Conservation (phyloP, 2,888 invertebrate genomes). For the Rapana venosa region DNA sequence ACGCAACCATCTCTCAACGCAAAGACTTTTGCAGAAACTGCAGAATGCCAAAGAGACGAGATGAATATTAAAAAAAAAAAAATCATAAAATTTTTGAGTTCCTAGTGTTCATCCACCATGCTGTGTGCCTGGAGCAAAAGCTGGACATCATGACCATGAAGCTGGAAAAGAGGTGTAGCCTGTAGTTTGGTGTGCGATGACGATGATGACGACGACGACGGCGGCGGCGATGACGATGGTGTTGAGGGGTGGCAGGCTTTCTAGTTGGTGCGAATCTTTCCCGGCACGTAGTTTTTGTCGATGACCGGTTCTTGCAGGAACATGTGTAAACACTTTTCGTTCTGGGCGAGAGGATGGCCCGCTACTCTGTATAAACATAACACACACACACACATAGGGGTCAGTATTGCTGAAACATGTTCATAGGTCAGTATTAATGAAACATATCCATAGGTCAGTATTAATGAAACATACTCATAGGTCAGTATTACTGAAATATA, state of each 20-base stretch:
- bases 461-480: not conserved
- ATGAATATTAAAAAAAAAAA: no score
- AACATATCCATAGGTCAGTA: no score
- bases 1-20: no score
- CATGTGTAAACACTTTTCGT: slow-evolving; percentile 99
- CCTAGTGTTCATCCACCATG: not conserved
- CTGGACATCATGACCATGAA: not conserved
- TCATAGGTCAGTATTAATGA: not conserved
- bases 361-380: slow-evolving; percentile 86
- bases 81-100: not conserved
- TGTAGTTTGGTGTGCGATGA: not conserved
- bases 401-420: not conserved
- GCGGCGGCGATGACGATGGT: not conserved
- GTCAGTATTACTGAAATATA: not conserved
- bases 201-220: not conserved
- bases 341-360: slow-evolving; percentile 98
- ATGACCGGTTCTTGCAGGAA: slow-evolving; percentile 98
- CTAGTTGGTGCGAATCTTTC: slow-evolving; percentile 86
- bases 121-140: not conserved
- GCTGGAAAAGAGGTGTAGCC: not conserved
- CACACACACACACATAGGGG: not conserved
- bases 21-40: no score
- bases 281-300: slow-evolving; percentile 99
- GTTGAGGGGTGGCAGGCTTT: not conserved
- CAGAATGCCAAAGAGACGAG: no score